Evolutionary conservation across 2,113 vertebrate genomes (phyloP), one percentile per base, ranked within the genome.

Genomic region (Lophochroa leadbeateri): DNA sequence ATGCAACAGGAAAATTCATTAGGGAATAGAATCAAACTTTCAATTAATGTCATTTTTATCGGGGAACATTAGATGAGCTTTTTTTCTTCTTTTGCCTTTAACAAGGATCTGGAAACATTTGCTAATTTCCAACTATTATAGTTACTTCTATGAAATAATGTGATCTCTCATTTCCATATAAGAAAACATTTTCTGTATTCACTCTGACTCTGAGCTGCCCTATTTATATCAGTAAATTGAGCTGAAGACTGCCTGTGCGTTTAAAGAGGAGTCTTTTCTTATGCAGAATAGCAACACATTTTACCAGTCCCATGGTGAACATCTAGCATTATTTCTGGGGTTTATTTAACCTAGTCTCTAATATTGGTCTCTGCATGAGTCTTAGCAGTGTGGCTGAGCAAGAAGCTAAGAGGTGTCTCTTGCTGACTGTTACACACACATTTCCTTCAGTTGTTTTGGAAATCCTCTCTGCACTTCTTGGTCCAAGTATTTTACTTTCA

Each of bases 11-110:
- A 92, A 96, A 94, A 94, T 69, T 94, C 93, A 94, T 96, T 89
- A 97, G 87, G 93, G 84, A 88, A 72, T 83, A 72, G 76, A 96
- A 92, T 85, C 68, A 94, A 92, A 95, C 78, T 96, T 97, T 96
- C 95, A 96, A 92, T 96, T 94, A 94, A 90, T 94, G 79, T 82
- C 68, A 92, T 95, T 95, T 96, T 96, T 94, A 92, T 92, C 82
- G 2, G 0, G 58, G 88, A 82, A 91, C 47, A 90, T 90, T 96
- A 94, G 57, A 67, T 83, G 78, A 96, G 86, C 23, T 49, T 57
- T 46, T 72, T 79, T 67, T 49, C 10, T 31, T 5, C 2, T 20
- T 46, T 84, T 84, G 25, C 88, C 49, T 86, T 93, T 84, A 92
- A 89, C 55, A 65, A 85, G 53, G 82, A 91, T 94, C 90, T 86